Conservation (phyloP, 1,140 invertebrate species). For the Macrostomum lignano region DNA sequence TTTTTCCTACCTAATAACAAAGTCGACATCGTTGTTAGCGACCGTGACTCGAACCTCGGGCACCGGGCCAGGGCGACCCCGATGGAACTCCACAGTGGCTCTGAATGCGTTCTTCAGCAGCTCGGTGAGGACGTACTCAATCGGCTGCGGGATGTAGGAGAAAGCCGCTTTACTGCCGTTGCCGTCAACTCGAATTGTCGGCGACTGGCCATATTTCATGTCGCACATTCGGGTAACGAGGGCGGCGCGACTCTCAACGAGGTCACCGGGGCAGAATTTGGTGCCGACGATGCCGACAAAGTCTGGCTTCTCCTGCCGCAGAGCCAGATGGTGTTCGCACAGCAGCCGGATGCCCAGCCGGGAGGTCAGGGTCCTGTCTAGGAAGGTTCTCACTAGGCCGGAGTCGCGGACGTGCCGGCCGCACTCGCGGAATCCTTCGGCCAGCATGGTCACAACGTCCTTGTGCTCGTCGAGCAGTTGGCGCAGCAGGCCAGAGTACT, state of each 20-base stretch:
- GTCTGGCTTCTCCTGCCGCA: conserved; percentile 31
- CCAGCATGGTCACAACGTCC: conserved; percentile 33
- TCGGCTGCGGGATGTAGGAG: conserved; percentile 32
- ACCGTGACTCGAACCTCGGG: conserved; percentile 34
- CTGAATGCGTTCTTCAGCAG: conserved; percentile 35
- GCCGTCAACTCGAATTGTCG: conserved; percentile 32
- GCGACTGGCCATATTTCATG: conserved; percentile 33
- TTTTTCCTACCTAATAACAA: conserved; percentile 34
- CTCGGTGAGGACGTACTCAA: conserved; percentile 36
- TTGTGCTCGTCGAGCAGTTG: conserved; percentile 33
- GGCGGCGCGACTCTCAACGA: conserved; percentile 33
- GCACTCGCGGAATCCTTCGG: conserved; percentile 34
- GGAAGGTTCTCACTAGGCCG: conserved; percentile 27
- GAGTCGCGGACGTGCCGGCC: conserved; percentile 32
- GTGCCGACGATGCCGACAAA: conserved; percentile 36
- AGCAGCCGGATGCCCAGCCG: conserved; percentile 34
- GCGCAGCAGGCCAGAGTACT: conserved; percentile 28
- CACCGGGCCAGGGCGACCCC: too few species aligned
- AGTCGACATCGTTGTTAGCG: conserved; percentile 34
- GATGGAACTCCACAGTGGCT: conserved; percentile 33
- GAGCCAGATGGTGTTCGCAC: conserved; percentile 33
- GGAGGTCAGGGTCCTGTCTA: conserved; percentile 33
- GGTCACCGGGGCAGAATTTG: conserved; percentile 30
- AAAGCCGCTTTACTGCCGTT: conserved; percentile 34
- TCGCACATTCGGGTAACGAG: too few species aligned